Percentiles rank a stretch among this genome's conserved stretches.
Evolutionary conservation across 2,113 vertebrate genomes (phyloP).

Genomic region (Zootoca vivipara): DNA sequence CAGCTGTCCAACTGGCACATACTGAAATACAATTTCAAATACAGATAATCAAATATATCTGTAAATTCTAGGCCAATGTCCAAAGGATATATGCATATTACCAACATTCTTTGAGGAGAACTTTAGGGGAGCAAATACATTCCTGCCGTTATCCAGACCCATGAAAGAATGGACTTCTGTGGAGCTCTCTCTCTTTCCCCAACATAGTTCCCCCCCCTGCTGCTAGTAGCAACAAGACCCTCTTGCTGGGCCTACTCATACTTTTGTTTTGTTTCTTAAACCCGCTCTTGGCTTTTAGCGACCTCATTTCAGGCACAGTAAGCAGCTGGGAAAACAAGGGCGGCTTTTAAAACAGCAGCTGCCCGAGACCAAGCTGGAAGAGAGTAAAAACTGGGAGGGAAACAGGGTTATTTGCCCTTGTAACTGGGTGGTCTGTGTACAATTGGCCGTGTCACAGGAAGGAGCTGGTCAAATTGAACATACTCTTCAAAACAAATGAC

Average conservation of each 20-base stretch:
- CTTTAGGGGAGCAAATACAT: too few relatives aligned
- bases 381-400: constrained; percentile 19
- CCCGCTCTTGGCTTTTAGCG: constrained; percentile 50
- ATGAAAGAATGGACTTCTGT: constrained; percentile 4
- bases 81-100: not conserved
- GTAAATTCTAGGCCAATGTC: not conserved
- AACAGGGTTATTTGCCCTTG: constrained; percentile 24
- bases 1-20: not conserved
- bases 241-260: constrained; percentile 1
- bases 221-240: not conserved
- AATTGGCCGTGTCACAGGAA: not conserved
- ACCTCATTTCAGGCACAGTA: constrained; percentile 45
- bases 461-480: constrained; percentile 22
- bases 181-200: not conserved
- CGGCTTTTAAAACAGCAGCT: constrained; percentile 30
- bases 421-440: constrained; percentile 53
- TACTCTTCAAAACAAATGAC: constrained; percentile 26
- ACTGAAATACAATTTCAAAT: not conserved
- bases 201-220: not conserved
- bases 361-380: not conserved
- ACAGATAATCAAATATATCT: not conserved
- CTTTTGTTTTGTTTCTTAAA: constrained; percentile 58
- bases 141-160: not conserved
- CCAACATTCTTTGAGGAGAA: not conserved
- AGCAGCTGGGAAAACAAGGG: constrained; percentile 72